Percentiles rank a stretch among this genome's conserved stretches.
These are phyloP conservation scores for Sphaerophoria rueppellii DNA, from an alignment of 2,888 invertebrate genomes.

Conservation along the genomic window DNA sequence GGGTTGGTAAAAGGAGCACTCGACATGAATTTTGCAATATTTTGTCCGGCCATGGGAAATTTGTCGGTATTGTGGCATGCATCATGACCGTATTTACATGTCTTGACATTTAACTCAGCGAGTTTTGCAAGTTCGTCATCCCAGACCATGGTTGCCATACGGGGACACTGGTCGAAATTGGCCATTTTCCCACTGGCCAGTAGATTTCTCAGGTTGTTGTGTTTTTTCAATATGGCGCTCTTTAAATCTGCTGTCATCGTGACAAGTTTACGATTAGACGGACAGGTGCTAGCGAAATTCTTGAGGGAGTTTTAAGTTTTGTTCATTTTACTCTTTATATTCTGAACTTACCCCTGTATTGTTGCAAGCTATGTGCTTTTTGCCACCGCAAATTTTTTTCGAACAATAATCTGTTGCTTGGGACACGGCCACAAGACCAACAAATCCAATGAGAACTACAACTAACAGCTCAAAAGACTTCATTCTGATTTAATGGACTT, in stretches of 20 bases:
- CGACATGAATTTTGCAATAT: background rate
- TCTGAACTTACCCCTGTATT: background rate
- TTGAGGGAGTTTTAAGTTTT: background rate
- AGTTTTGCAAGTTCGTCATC: slow-evolving; percentile 30
- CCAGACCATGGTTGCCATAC: slow-evolving; percentile 53
- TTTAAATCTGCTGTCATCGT: too few relatives aligned
- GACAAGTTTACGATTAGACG: background rate
- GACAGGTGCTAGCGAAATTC: background rate
- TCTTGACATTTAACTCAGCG: slow-evolving; percentile 9
- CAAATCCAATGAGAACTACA: background rate
- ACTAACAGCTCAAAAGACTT: background rate
- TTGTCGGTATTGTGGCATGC: slow-evolving; percentile 10
- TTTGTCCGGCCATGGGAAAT: slow-evolving; percentile 10
- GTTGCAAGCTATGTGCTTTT: background rate
- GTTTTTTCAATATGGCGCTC: too few relatives aligned
- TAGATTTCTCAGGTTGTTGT: too few relatives aligned
- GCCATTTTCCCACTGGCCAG: too few relatives aligned
- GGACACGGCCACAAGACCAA: background rate
- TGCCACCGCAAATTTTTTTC: background rate
- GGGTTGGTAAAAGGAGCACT: background rate
- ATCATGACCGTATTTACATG: slow-evolving; percentile 9
- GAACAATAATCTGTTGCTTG: background rate
- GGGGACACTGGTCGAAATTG: too few relatives aligned
- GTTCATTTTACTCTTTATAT: background rate
- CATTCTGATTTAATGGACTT: background rate